Conservation (phyloP, 2,113 vertebrate genomes). For the Hippocampus barbouri region DNA sequence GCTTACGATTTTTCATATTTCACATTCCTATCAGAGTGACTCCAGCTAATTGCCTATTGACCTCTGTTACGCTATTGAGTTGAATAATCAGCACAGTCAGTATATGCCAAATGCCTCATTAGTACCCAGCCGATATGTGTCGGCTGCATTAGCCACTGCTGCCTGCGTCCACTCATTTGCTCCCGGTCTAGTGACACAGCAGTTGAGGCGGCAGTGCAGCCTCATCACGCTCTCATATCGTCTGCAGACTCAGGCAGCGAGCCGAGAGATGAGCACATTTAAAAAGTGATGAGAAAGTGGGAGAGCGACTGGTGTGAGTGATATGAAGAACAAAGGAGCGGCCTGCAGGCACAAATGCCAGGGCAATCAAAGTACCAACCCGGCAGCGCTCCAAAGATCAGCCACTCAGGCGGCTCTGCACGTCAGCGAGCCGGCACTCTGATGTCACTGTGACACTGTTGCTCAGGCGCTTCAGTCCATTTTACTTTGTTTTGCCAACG, state of each 20-base stretch:
- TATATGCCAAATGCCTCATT: slow-evolving; percentile 18
- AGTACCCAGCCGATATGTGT: slow-evolving; percentile 1
- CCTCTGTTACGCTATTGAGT: slow-evolving; percentile 31
- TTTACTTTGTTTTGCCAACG: background rate
- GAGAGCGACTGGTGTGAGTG: slow-evolving; percentile 11
- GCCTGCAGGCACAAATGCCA: slow-evolving; percentile 10
- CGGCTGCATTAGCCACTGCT: background rate
- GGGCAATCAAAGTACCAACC: slow-evolving; percentile 36
- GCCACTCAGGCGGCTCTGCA: slow-evolving; percentile 29
- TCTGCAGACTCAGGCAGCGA: slow-evolving; percentile 3
- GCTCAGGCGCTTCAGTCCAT: slow-evolving; percentile 17
- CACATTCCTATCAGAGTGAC: slow-evolving; percentile 17
- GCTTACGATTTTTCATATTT: slow-evolving; percentile 12
- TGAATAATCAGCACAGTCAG: slow-evolving; percentile 11
- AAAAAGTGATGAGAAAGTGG: slow-evolving; percentile 11
- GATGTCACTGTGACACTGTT: slow-evolving; percentile 29
- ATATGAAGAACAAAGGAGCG: slow-evolving; percentile 53
- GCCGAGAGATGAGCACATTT: slow-evolving; percentile 13
- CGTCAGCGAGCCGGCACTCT: slow-evolving; percentile 28
- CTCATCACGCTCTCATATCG: background rate
- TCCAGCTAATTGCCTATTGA: slow-evolving; percentile 43
- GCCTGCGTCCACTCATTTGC: slow-evolving; percentile 7
- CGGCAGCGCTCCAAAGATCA: slow-evolving; percentile 32
- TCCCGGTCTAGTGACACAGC: background rate
- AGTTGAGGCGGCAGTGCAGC: background rate